A percentile compares a stretch with the other conserved stretches of the same genome.
Conservation (phyloP, 1,140 invertebrate species). For the Gonatopus flavifemur region DNA sequence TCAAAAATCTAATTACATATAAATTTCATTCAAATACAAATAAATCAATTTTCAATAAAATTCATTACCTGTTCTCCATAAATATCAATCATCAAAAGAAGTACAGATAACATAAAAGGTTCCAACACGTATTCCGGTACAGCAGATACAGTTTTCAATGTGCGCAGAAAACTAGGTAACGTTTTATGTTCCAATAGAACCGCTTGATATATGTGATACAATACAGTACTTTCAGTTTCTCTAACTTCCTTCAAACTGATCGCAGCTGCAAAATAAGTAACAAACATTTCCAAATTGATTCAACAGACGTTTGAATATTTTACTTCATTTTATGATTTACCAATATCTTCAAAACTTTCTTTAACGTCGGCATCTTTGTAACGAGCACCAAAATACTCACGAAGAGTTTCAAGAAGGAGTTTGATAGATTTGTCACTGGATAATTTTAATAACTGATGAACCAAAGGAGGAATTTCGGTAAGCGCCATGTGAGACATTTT, state of each 20-base stretch:
- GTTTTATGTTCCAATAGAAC: constrained; percentile 53
- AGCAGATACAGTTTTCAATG: constrained; percentile 54
- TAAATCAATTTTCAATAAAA: background rate
- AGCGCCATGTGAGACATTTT: constrained; percentile 39
- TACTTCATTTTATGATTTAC: constrained; percentile 20
- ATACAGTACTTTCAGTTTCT: constrained; percentile 60
- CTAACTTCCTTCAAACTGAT: constrained; percentile 43
- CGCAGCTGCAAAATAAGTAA: constrained; percentile 21
- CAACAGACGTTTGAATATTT: background rate
- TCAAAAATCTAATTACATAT: constrained; percentile 48
- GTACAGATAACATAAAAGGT: constrained; percentile 60
- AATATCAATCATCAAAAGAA: constrained; percentile 56
- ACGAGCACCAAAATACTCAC: constrained; percentile 49
- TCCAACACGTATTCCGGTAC: constrained; percentile 60
- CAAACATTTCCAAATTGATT: constrained; percentile 3
- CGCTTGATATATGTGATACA: constrained; percentile 61
- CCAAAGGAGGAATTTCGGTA: constrained; percentile 57
- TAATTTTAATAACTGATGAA: constrained; percentile 54
- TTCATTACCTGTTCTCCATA: constrained; percentile 55
- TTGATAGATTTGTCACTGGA: constrained; percentile 42
- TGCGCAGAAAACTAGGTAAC: constrained; percentile 59
- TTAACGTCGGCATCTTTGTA: constrained; percentile 31
- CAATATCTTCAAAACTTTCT: constrained; percentile 30
- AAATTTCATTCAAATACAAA: too few species aligned
- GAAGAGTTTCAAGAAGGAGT: constrained; percentile 46